A percentile compares a stretch with the other conserved stretches of the same genome.
Evolutionary conservation across 37 sponge, comb jelly and placozoan species (phyloP).

Genomic region (Chondrilla cf. caribensis): DNA sequence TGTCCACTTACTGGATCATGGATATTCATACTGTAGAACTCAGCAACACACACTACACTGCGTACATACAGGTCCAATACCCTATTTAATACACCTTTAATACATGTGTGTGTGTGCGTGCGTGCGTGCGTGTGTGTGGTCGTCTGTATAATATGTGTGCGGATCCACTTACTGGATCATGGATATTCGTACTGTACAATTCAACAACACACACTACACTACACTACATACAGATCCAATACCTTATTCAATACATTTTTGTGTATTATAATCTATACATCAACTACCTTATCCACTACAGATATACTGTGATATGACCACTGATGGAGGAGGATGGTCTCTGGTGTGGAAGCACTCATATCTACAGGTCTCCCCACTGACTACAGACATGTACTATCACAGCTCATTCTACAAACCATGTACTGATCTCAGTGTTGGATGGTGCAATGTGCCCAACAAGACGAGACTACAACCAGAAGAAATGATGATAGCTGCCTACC

Average conservation of each 20-base stretch:
- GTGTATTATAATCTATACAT: no score
- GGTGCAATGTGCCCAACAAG: conserved; percentile 34
- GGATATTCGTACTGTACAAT: no score
- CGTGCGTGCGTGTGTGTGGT: background rate
- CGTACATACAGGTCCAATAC: no score
- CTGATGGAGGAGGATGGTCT: conserved; percentile 36
- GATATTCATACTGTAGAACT: no score
- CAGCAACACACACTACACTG: no score
- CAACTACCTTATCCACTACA: background rate
- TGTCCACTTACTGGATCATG: no score
- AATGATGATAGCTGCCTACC: conserved; percentile 34
- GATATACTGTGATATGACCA: conserved; percentile 36
- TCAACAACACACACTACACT: background rate
- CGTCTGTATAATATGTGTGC: no score
- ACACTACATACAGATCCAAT: no score
- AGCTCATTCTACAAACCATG: conserved; percentile 18
- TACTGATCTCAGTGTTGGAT: background rate
- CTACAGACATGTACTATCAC: conserved; percentile 36
- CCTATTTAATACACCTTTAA: no score
- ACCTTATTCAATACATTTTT: no score
- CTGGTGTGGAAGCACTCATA: conserved; percentile 36
- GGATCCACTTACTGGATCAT: no score
- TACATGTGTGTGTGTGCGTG: background rate
- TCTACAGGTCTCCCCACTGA: conserved; percentile 10
- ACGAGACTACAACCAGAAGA: conserved; percentile 18